phyloP scores from a whole-genome alignment of 2,113 vertebrate species.

The Vulpes lagopus region DNA sequence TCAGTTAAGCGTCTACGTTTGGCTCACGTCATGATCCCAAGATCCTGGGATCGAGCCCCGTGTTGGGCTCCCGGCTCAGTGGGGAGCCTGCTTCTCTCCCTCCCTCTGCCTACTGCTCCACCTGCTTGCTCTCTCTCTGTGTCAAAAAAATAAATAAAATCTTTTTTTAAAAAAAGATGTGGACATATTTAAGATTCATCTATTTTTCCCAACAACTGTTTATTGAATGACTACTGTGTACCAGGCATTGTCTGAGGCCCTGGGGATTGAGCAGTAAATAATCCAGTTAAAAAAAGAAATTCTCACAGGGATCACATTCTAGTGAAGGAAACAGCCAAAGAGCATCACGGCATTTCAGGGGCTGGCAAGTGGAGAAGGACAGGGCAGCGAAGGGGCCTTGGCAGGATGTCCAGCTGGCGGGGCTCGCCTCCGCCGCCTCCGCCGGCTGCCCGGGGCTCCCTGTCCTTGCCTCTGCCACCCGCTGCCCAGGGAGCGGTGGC shows the following conservation, averaged over 20 bases:
- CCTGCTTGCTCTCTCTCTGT: too few relatives aligned
- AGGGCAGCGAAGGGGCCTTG: not conserved
- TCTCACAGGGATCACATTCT: not conserved
- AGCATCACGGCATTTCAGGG: not conserved
- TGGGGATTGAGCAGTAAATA: not conserved
- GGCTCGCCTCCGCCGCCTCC: not conserved
- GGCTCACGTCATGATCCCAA: too few relatives aligned
- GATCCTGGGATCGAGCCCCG: too few relatives aligned
- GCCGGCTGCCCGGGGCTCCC: not conserved
- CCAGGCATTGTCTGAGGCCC: not conserved
- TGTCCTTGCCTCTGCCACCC: not conserved
- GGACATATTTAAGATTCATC: constrained; percentile 15
- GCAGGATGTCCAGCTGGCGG: not conserved
- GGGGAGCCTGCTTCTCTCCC: too few relatives aligned
- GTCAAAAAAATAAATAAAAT: too few relatives aligned
- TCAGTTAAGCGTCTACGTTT: too few relatives aligned
- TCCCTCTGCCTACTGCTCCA: too few relatives aligned
- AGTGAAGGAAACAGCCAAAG: not conserved
- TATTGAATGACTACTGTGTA: not conserved
- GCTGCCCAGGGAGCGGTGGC: too few relatives aligned
- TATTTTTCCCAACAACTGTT: not conserved
- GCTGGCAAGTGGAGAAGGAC: not conserved
- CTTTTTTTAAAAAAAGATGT: too few relatives aligned
- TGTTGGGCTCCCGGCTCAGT: too few relatives aligned
- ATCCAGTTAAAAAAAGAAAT: not conserved